phyloP scores from a whole-genome alignment of 2,113 vertebrate genomes.

The Aegotheles bennettii region DNA sequence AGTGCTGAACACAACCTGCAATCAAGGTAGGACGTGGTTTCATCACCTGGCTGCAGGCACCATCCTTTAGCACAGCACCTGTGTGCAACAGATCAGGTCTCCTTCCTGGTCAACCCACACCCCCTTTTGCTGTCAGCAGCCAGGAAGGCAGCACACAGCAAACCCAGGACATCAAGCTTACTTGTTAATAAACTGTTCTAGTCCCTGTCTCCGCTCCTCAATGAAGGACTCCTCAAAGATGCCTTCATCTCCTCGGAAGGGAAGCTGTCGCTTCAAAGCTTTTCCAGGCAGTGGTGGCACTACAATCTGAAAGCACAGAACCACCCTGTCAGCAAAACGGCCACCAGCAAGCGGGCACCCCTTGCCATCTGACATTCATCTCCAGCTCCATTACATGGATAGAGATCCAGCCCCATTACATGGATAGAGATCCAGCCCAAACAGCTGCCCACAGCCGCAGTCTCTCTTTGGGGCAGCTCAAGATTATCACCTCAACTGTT shows the following conservation, averaged over 20 bases:
- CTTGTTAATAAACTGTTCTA: slow-evolving; percentile 99
- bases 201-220: slow-evolving; percentile 91
- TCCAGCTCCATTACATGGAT: background rate
- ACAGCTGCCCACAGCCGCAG: background rate
- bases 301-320: slow-evolving; percentile 86
- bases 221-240: slow-evolving; percentile 98
- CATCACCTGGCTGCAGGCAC: fast-evolving
- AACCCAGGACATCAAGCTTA: slow-evolving; percentile 59
- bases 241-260: slow-evolving; percentile 94
- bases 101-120: background rate
- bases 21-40: background rate
- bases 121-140: background rate
- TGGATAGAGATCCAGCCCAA: background rate
- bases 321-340: background rate
- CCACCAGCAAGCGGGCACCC: background rate
- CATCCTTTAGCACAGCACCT: background rate
- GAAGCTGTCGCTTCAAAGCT: slow-evolving; percentile 96
- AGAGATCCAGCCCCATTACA: background rate
- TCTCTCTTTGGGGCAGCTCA: background rate
- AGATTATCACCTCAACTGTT: background rate
- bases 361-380: background rate
- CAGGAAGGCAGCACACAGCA: background rate
- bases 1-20: background rate
- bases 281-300: slow-evolving; percentile 96
- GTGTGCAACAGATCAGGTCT: background rate